Base-by-base conservation (phyloP, 2,113 vertebrate species). In the Solea senegalensis region DNA sequence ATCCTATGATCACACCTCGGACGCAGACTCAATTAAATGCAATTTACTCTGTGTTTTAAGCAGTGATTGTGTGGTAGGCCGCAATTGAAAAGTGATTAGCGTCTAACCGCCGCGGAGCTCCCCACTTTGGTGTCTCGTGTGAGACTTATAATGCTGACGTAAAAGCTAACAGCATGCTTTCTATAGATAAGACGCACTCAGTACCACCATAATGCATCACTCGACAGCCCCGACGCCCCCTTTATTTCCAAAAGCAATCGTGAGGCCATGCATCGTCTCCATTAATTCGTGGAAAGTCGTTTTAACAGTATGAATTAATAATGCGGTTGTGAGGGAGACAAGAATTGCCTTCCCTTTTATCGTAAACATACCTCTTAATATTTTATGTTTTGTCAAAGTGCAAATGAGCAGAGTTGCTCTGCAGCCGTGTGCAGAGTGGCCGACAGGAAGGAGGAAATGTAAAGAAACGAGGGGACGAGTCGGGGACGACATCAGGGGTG, bases 241-340 rank as follows among this genome's bases (percentile, higher is more conserved):
- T 86, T 90, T 84, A 84, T 92, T 92, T 90, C 89, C 91, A 88
- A 89, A 85, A 89, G 85, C 89, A 78, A 86, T 86, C 49, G 81
- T 62, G 78, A 77, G 88, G 74, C 85, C 88, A 80, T 71, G 84
- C 80, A 81, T 88, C 76, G 89, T 88, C 89, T 92, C 91, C 93
- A 92, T 94, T 94, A 94, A 94, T 93, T 91, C 83, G 86, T 89
- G 92, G 91, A 94, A 94, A 94, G 93, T 93, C 90, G 92, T 93
- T 94, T 94, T 94, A 94, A 94, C 93, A 88, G 89, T 90, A 94
- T 94, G 92, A 94, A 94, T 94, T 93, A 94, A 93, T 94, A 94
- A 94, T 94, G 93, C 28, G 88, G 91, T 83, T 89, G 90, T 76
- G 78, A 73, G 90, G 86, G 81, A 88, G 88, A 88, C 86, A 91